Base-by-base conservation (phyloP, 2,113 vertebrate species). In the Alligator mississippiensis region DNA sequence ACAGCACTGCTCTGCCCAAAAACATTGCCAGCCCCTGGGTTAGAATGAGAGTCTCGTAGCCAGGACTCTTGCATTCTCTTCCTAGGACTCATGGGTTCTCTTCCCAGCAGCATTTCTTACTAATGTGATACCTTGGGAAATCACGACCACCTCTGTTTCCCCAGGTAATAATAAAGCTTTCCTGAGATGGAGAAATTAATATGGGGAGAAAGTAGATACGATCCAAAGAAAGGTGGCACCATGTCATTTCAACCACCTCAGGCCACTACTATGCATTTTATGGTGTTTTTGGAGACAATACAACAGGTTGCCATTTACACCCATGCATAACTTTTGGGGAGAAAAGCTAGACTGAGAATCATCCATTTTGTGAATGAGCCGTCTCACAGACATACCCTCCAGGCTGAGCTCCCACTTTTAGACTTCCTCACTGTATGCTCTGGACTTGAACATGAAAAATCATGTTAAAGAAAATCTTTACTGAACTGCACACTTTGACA, bases 371-470 rank as follows among this genome's bases (percentile, higher is more conserved):
- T 93, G 89, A 82, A 84, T 75, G 89, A 88, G 77, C 77, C 68
- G 68, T 70, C 25, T 70, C 91, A 80, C 66, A 0, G 0, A 61
- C 80, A 80, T 91, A 63, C 82, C 88, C 90, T 93, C 70, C 19
- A 61, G 89, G 86, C 90, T 89, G 0, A 0, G 83, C 91, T 0
- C 90, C 70, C 92, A 94, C 93, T 96, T 95, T 85, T 84, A 90
- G 86, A 96, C 92, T 96, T 95, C 76, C 80, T 61, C 89, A 94
- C 95, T 94, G 92, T 94, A 94, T 86, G 78, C 55, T 93, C 70
- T 88, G 87, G 90, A 92, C 89, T 92, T 84, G 59, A 57, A 64
- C 0, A 4, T 77, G 62, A 84, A 85, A 94, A 94, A 90, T 85
- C 93, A 59, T 1, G 0, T 94, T 94, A 90, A 90, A 63, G 78